Evolutionary conservation across 2,797 vertebrate genomes (phyloP).

Genomic region (Delichon dasypus): DNA sequence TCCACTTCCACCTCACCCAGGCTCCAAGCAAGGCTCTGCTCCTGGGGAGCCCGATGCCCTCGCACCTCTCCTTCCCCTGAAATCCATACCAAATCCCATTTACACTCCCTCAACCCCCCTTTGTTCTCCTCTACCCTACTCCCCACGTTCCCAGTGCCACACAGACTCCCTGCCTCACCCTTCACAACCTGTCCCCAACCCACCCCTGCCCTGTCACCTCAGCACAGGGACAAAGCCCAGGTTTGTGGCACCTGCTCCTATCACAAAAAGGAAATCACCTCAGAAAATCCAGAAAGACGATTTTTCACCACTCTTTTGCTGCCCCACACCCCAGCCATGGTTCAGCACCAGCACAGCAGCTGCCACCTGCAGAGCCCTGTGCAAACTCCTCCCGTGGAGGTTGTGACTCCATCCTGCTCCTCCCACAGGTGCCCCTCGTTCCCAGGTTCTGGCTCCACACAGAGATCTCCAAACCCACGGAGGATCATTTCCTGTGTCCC

Average conservation of each 20-base stretch:
- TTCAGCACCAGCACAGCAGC: not conserved
- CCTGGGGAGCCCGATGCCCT: not conserved
- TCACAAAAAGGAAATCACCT: not conserved
- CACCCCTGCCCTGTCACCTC: not conserved
- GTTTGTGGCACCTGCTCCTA: not conserved
- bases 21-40: not conserved
- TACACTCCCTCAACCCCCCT: not conserved
- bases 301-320: not conserved
- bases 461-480: accelerated
- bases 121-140: not conserved
- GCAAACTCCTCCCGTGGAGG: not conserved
- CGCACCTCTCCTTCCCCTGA: not conserved
- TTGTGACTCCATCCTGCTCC: not conserved
- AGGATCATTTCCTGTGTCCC: too few relatives aligned
- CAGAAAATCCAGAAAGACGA: not conserved
- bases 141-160: not conserved
- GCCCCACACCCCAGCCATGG: not conserved
- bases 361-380: not conserved
- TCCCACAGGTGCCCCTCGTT: not conserved
- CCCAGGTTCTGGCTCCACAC: not conserved
- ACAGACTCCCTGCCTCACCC: not conserved
- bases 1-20: not conserved
- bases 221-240: not conserved
- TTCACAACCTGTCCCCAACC: not conserved
- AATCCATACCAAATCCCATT: not conserved